Percentiles rank a stretch among this genome's conserved stretches.
Conservation (phyloP, 2,797 vertebrate genomes). For the Erethizon dorsatum region DNA sequence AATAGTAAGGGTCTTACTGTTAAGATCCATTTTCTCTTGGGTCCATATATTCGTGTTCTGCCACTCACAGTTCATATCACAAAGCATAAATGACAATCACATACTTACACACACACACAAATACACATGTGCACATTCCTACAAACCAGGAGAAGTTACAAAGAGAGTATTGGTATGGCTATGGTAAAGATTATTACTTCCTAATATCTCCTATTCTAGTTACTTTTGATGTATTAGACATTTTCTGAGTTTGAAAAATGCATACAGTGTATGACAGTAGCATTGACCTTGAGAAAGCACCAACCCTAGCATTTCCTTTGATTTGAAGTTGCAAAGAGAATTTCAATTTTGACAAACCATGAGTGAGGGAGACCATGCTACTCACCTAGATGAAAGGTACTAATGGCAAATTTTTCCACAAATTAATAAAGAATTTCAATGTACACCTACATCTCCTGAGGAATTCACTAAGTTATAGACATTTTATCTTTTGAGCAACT, state of each 20-base stretch:
- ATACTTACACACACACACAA: background rate
- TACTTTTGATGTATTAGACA: background rate
- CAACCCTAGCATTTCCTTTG: background rate
- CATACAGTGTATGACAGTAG: background rate
- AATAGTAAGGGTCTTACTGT: background rate
- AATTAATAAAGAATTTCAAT: background rate
- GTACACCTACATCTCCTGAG: background rate
- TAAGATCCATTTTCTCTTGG: background rate
- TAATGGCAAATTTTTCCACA: background rate
- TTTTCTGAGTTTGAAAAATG: slow-evolving; percentile 38
- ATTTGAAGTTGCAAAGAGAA: slow-evolving; percentile 59
- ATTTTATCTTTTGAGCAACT: slow-evolving; percentile 16
- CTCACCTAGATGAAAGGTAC: slow-evolving; percentile 19
- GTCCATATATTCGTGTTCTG: background rate
- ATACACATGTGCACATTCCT: background rate
- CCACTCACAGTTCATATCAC: slow-evolving; percentile 21
- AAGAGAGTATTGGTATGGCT: background rate
- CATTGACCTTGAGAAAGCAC: background rate
- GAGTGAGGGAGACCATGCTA: background rate
- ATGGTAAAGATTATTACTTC: slow-evolving; percentile 5
- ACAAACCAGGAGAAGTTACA: slow-evolving; percentile 15
- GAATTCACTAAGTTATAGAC: background rate
- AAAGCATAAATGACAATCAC: background rate
- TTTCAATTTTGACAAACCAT: slow-evolving; percentile 32
- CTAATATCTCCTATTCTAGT: background rate